A percentile compares a stretch with the other conserved stretches of the same genome.
Conservation (phyloP, 2,888 invertebrate genomes). For the Chrysotoxum bicinctum region DNA sequence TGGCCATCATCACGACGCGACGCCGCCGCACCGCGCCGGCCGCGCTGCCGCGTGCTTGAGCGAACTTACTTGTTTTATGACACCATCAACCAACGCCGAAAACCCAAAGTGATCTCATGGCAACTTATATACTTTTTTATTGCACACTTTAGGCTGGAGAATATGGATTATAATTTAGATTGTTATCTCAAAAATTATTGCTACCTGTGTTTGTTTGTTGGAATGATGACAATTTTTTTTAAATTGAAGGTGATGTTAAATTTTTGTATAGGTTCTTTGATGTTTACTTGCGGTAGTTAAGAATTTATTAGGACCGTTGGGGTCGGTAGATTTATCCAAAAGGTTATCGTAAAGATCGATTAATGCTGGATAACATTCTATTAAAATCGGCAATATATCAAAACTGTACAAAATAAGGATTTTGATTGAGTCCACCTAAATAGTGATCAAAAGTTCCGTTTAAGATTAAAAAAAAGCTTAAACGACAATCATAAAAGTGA, state of each 20-base stretch:
- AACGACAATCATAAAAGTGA: not conserved
- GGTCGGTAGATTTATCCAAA: constrained; percentile 27
- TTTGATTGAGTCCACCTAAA: not conserved
- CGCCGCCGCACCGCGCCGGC: no score
- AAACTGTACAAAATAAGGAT: not conserved
- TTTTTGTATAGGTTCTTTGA: not conserved
- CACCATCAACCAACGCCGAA: not conserved
- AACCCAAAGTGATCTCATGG: not conserved
- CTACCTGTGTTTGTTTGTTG: constrained; percentile 45
- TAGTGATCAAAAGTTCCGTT: constrained; percentile 3
- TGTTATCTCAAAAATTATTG: constrained; percentile 45
- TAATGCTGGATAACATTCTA: constrained; percentile 18
- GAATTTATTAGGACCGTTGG: constrained; percentile 9
- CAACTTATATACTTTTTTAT: constrained; percentile 26
- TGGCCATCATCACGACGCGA: not conserved
- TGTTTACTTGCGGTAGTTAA: constrained; percentile 2
- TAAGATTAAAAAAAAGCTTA: not conserved
- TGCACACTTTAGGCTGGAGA: constrained; percentile 19
- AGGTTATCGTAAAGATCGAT: constrained; percentile 35
- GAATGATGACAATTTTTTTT: constrained; percentile 14
- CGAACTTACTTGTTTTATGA: constrained; percentile 30
- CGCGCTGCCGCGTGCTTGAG: not conserved
- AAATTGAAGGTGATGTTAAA: constrained; percentile 6
- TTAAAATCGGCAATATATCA: not conserved
- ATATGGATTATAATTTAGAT: constrained; percentile 57